Percentiles rank a stretch among this genome's conserved stretches.
phyloP scores from a whole-genome alignment of 2,113 vertebrate genomes.

The Prinia subflava region DNA sequence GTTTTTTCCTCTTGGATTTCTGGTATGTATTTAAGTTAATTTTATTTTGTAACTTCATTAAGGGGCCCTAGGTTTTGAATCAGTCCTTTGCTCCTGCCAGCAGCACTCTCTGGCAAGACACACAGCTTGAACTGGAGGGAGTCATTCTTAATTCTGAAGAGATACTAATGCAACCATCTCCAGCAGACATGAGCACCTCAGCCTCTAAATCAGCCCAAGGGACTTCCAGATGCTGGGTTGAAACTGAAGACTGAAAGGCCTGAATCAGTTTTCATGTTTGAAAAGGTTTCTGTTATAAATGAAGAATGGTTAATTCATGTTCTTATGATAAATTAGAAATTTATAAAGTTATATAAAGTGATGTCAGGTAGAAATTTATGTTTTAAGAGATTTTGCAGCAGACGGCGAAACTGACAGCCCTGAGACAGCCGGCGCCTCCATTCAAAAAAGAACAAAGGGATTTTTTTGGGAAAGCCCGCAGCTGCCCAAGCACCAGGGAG shows the following conservation, averaged over 20 bases:
- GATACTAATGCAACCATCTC: not conserved
- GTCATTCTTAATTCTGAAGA: constrained; percentile 4
- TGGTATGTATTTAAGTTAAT: not conserved
- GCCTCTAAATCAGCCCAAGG: not conserved
- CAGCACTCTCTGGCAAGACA: not conserved
- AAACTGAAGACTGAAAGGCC: not conserved
- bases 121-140: not conserved
- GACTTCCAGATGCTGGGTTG: not conserved
- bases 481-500: too few species aligned
- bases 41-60: not conserved
- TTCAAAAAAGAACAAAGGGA: too few species aligned
- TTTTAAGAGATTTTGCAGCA: too few species aligned
- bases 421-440: too few species aligned
- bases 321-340: too few species aligned
- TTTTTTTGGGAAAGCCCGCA: too few species aligned
- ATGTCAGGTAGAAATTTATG: too few species aligned
- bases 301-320: too few species aligned
- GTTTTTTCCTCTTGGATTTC: not conserved
- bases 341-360: too few species aligned
- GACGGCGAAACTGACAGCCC: too few species aligned
- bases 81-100: not conserved
- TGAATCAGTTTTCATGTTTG: not conserved
- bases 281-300: too few species aligned
- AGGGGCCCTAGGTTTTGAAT: not conserved
- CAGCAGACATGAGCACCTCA: not conserved